Evolutionary conservation across 2,113 vertebrate genomes (phyloP).

Genomic region (human (Homo sapiens)): GRCh38 chr1:172953501-172954000

Average conservation of each 20-base stretch:
- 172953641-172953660: neutral
- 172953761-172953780: neutral
- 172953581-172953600: neutral
- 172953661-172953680: neutral
- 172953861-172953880: neutral
- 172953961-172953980: neutral
- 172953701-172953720: neutral
- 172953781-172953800: neutral
- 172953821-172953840: neutral
- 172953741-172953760: neutral
- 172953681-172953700: neutral
- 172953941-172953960: neutral
- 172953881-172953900: neutral
- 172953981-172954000: neutral
- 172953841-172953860: neutral
- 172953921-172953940: neutral
- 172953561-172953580: neutral
- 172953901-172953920: neutral
- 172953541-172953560: neutral
- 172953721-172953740: neutral
- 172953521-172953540: neutral
- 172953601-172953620: neutral
- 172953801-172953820: neutral
- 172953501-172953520: neutral
- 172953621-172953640: neutral